Percentiles rank a stretch among this genome's conserved stretches.
Conservation (phyloP, 2,888 invertebrate species). For the Brachypterus glaber region DNA sequence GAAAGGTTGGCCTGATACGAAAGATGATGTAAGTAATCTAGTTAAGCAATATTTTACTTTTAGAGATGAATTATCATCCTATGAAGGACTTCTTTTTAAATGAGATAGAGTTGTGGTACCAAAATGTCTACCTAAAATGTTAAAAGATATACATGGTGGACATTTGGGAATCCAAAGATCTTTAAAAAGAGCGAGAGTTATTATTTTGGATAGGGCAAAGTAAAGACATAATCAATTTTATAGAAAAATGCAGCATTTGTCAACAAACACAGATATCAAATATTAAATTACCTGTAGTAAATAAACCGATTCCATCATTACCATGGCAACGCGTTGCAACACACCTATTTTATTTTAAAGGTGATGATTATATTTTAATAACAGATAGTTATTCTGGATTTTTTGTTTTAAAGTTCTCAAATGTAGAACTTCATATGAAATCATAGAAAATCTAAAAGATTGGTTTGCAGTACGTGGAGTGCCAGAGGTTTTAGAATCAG, state of each 20-base stretch:
- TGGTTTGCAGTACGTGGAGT: conserved; percentile 12
- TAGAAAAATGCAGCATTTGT: neutral
- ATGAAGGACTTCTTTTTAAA: neutral
- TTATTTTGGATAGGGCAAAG: neutral
- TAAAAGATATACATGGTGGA: neutral
- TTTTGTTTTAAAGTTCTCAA: neutral
- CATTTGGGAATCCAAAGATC: too few species aligned
- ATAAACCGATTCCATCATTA: neutral
- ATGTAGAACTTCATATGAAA: neutral
- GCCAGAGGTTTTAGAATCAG: conserved; percentile 8
- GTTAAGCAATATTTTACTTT: neutral
- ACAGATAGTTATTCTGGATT: neutral
- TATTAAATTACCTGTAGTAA: neutral
- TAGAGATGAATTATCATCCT: neutral
- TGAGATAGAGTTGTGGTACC: neutral
- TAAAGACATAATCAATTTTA: neutral
- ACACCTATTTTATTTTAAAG: neutral
- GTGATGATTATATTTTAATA: neutral
- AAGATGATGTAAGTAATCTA: neutral
- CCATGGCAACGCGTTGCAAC: neutral
- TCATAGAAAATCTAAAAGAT: conserved; percentile 8
- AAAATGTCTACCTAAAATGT: neutral
- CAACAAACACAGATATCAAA: neutral
- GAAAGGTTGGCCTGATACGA: neutral
- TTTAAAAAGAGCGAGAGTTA: too few species aligned